These are phyloP conservation scores for Sinelater perroti DNA, from an alignment of 2,888 invertebrate genomes.

Conservation along the genomic window DNA sequence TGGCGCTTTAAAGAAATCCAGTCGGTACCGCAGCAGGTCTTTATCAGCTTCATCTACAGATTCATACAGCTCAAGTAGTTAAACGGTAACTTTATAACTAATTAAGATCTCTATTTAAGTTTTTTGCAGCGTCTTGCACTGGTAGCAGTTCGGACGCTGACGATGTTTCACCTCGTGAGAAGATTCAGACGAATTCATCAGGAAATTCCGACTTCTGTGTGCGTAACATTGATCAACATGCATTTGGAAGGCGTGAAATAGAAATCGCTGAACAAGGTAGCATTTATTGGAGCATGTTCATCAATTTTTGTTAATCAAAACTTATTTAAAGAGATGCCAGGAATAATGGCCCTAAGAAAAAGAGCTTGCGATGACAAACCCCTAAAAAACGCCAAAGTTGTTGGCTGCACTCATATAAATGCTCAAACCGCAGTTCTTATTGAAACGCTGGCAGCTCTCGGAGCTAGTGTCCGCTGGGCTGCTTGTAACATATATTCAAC, in stretches of 20 bases:
- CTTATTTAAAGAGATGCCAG: slow-evolving; percentile 86
- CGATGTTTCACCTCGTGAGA: slow-evolving; percentile 92
- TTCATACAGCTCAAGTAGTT: slow-evolving; percentile 88
- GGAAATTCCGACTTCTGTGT: slow-evolving; percentile 94
- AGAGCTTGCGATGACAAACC: slow-evolving; percentile 94
- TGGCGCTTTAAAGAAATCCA: slow-evolving; percentile 86
- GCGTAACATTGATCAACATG: slow-evolving; percentile 89
- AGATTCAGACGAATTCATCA: slow-evolving; percentile 85
- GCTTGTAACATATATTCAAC: slow-evolving; percentile 99
- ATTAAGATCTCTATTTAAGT: too few species aligned
- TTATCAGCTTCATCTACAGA: slow-evolving; percentile 94
- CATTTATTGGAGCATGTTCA: neutral
- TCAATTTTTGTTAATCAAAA: neutral
- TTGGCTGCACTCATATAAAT: slow-evolving; percentile 98
- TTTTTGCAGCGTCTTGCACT: slow-evolving; percentile 66
- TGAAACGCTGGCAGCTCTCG: slow-evolving; percentile 87
- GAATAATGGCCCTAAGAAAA: slow-evolving; percentile 93
- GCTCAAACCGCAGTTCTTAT: slow-evolving; percentile 97
- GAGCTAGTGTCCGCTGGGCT: slow-evolving; percentile 94
- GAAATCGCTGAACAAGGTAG: slow-evolving; percentile 95
- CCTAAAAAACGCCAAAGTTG: slow-evolving; percentile 90
- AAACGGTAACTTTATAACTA: too few species aligned
- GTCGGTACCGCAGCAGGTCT: slow-evolving; percentile 87
- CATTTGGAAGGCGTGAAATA: slow-evolving; percentile 94
- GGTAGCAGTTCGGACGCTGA: slow-evolving; percentile 94